A percentile compares a stretch with the other conserved stretches of the same genome.
Evolutionary conservation across 2,797 vertebrate species (phyloP).

Genomic region (Phylloscopus collybita): DNA sequence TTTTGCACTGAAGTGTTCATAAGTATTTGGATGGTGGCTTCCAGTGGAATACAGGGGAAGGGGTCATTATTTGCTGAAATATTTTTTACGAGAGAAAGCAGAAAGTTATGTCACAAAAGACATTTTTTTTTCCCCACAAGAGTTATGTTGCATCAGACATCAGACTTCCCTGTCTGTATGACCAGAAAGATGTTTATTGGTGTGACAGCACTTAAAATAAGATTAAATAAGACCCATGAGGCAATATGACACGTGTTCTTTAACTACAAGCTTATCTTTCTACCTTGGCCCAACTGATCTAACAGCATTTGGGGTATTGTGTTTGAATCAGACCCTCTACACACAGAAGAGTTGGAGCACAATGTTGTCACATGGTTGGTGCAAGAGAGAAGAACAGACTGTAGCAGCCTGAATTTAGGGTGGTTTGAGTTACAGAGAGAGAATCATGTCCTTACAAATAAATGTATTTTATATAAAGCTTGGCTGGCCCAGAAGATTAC

Average conservation of each 20-base stretch:
- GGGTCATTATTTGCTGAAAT: neutral
- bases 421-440: neutral
- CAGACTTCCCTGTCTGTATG: neutral
- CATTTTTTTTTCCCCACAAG: neutral
- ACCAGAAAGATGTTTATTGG: neutral
- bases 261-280: neutral
- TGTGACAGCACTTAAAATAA: neutral
- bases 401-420: neutral
- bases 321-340: neutral
- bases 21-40: neutral
- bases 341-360: neutral
- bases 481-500: neutral
- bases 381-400: neutral
- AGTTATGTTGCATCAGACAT: neutral
- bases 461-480: neutral
- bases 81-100: neutral
- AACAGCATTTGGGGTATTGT: neutral
- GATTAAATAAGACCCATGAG: neutral
- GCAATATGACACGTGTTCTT: neutral
- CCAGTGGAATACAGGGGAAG: neutral
- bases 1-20: neutral
- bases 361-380: neutral
- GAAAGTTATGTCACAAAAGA: neutral
- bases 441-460: neutral
- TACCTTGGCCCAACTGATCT: neutral